Evolutionary conservation across 2,888 invertebrate genomes (phyloP).

Genomic region (Melolontha melolontha): DNA sequence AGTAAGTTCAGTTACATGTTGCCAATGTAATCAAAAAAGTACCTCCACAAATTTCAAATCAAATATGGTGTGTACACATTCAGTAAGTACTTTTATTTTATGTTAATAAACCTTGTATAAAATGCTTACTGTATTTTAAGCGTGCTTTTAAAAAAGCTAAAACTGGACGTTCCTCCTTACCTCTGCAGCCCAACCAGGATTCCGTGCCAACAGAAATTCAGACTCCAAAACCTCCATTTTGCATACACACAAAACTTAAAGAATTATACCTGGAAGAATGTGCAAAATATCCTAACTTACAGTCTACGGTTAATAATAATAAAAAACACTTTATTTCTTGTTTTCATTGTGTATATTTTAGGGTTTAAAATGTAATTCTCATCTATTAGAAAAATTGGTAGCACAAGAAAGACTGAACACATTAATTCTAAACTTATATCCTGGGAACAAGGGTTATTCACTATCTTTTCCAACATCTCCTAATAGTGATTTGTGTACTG

Average conservation of each 20-base stretch:
- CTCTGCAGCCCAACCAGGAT: constrained; percentile 60
- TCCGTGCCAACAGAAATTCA: constrained; percentile 50
- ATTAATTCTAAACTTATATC: constrained; percentile 90
- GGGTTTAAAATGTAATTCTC: constrained; percentile 74
- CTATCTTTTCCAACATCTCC: constrained; percentile 58
- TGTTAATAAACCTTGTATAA: not conserved
- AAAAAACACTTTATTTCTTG: not conserved
- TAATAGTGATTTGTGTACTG: constrained; percentile 42
- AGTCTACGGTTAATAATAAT: constrained; percentile 51
- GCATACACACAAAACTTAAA: constrained; percentile 64
- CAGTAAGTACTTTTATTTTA: constrained; percentile 32
- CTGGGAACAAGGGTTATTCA: constrained; percentile 92
- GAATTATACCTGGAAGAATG: constrained; percentile 64
- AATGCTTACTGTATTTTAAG: constrained; percentile 47
- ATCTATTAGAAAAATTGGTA: constrained; percentile 86
- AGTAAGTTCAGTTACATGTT: constrained; percentile 64
- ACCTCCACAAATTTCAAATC: constrained; percentile 43
- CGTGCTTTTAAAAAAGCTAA: constrained; percentile 62
- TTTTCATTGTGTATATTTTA: constrained; percentile 58
- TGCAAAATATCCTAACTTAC: constrained; percentile 54
- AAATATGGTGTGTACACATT: constrained; percentile 52
- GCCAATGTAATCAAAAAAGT: constrained; percentile 49
- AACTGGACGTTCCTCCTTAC: constrained; percentile 60
- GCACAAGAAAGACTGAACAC: constrained; percentile 88
- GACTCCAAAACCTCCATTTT: constrained; percentile 58